Conservation (phyloP, 2,113 vertebrate species). For the Columba livia region DNA sequence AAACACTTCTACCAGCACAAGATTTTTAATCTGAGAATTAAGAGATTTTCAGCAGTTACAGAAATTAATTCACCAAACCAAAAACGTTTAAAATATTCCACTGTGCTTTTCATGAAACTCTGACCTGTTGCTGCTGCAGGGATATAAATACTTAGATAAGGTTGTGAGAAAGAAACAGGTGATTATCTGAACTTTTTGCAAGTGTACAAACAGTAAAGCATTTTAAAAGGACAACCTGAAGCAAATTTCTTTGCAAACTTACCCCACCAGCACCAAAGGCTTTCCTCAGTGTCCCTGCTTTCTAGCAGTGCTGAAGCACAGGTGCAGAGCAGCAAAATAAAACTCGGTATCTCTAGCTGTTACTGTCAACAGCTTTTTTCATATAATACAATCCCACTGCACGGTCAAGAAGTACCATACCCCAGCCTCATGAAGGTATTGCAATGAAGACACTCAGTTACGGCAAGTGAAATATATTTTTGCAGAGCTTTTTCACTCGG, state of each 20-base stretch:
- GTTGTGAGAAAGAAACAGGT: not conserved
- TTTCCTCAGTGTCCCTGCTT: not conserved
- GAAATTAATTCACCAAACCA: not conserved
- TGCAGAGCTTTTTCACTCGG: slow-evolving; percentile 69
- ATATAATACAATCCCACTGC: not conserved
- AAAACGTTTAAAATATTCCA: not conserved
- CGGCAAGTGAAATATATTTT: slow-evolving; percentile 21
- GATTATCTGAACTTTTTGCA: not conserved
- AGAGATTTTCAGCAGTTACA: not conserved
- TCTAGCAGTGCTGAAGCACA: not conserved
- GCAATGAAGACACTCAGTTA: not conserved
- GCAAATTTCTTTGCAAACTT: not conserved
- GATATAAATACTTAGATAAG: not conserved
- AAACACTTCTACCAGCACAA: not conserved
- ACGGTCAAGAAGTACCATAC: not conserved
- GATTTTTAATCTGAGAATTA: not conserved
- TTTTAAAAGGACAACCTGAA: not conserved
- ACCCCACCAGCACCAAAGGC: slow-evolving; percentile 12
- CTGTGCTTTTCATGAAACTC: not conserved
- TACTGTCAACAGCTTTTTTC: not conserved
- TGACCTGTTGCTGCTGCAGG: not conserved
- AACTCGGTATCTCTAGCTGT: not conserved
- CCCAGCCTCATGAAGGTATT: not conserved
- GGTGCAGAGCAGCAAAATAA: not conserved
- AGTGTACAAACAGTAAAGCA: not conserved